Percentiles rank a stretch among this genome's conserved stretches.
Evolutionary conservation across 2,113 vertebrate genomes (phyloP).

Genomic region (Loxodonta africana): DNA sequence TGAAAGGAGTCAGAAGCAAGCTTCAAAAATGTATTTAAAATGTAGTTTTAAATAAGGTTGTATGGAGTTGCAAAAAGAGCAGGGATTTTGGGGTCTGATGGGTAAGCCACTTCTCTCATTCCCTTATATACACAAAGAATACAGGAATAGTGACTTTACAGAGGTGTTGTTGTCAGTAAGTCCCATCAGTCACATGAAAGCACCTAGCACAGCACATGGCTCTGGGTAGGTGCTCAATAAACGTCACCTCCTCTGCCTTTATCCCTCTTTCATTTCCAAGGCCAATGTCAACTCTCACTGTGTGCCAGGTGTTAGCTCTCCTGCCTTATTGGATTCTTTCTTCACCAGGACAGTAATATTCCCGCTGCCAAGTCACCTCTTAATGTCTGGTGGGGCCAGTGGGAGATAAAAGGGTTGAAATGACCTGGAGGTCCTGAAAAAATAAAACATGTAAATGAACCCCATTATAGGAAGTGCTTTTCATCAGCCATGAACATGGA

Average conservation of each 20-base stretch:
- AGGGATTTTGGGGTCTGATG: not conserved
- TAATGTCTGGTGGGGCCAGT: not conserved
- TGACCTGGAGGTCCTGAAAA: not conserved
- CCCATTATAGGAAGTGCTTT: not conserved
- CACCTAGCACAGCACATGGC: no score
- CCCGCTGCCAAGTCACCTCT: not conserved
- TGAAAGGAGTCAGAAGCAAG: slow-evolving; percentile 71
- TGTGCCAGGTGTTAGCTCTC: not conserved
- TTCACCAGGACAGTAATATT: not conserved
- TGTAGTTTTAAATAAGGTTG: slow-evolving; percentile 36
- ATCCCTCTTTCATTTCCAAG: not conserved
- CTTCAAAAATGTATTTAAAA: slow-evolving; percentile 63
- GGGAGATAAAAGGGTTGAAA: not conserved
- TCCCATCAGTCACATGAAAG: not conserved
- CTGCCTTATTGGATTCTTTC: not conserved
- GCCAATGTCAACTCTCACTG: not conserved
- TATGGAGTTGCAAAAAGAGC: not conserved
- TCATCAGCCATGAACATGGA: not conserved
- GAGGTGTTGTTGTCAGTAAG: not conserved
- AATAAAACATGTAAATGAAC: not conserved
- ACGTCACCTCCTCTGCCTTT: not conserved
- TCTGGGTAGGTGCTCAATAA: not conserved
- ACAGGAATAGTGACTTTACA: not conserved
- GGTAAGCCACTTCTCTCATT: not conserved
- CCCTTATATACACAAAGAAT: not conserved